A percentile compares a stretch with the other conserved stretches of the same genome.
Conservation (phyloP, 2,113 vertebrate genomes). For the Craseonycteris thonglongyai region DNA sequence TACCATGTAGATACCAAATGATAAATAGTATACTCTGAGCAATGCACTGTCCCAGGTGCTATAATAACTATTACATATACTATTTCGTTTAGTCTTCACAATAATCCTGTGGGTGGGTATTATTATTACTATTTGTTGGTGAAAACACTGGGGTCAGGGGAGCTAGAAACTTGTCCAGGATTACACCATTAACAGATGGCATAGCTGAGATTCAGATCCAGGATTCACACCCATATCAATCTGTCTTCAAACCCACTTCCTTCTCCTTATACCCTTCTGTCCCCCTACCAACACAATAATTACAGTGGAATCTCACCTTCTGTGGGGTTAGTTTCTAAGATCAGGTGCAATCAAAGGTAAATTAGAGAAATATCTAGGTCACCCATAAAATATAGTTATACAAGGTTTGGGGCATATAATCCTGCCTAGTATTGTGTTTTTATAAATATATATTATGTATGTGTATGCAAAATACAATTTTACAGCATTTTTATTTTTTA, state of each 20-base stretch:
- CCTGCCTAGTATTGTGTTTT: neutral
- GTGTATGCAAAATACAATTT: neutral
- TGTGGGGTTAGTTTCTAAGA: neutral
- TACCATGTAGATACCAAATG: neutral
- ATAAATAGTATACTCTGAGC: neutral
- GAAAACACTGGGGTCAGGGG: neutral
- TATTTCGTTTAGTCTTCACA: neutral
- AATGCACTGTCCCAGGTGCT: neutral
- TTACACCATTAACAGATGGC: neutral
- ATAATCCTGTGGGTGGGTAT: neutral
- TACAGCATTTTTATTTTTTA: conserved; percentile 29
- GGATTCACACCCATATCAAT: neutral
- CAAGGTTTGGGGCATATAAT: neutral
- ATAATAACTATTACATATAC: neutral
- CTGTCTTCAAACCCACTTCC: neutral
- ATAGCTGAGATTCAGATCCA: neutral
- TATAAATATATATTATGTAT: neutral
- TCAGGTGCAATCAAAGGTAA: neutral
- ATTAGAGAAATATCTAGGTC: neutral
- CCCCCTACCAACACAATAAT: neutral
- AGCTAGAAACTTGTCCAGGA: neutral
- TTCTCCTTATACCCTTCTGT: neutral
- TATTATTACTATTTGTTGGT: neutral
- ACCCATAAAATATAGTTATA: neutral
- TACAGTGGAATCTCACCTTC: neutral